Evolutionary conservation across 2,888 invertebrate genomes (phyloP).

Genomic region (Nephrotoma flavescens): DNA sequence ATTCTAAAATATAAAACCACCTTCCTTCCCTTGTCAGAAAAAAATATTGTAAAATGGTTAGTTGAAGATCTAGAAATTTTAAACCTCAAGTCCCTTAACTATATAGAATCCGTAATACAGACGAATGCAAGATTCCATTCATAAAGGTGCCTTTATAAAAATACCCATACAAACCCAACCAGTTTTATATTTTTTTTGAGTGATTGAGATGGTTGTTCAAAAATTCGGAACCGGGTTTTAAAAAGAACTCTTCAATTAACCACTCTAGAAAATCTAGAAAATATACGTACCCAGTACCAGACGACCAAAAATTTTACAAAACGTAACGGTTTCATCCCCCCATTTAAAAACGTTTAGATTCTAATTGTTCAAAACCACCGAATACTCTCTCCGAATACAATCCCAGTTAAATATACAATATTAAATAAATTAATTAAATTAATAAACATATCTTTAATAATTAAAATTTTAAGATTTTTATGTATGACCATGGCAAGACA

Average conservation of each 20-base stretch:
- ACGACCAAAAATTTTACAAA: neutral
- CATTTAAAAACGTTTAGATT: neutral
- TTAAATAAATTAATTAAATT: neutral
- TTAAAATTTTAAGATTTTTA: neutral
- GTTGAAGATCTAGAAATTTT: neutral
- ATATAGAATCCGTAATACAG: neutral
- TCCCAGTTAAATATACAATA: neutral
- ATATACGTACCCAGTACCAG: neutral
- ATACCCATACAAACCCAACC: neutral
- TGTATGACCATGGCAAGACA: neutral
- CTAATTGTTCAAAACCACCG: neutral
- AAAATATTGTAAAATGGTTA: neutral
- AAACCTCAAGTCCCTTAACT: neutral
- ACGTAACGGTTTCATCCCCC: neutral
- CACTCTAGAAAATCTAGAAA: neutral
- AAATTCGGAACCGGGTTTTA: neutral
- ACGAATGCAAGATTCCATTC: neutral
- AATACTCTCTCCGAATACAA: neutral
- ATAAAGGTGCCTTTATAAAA: neutral
- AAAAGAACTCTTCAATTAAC: neutral
- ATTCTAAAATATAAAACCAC: neutral
- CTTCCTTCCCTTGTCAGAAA: neutral
- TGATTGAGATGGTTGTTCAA: neutral
- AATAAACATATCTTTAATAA: neutral
- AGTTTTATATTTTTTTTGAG: neutral